Evolutionary conservation across 2,888 invertebrate species (phyloP).

Genomic region (Microdon myrmicae): DNA sequence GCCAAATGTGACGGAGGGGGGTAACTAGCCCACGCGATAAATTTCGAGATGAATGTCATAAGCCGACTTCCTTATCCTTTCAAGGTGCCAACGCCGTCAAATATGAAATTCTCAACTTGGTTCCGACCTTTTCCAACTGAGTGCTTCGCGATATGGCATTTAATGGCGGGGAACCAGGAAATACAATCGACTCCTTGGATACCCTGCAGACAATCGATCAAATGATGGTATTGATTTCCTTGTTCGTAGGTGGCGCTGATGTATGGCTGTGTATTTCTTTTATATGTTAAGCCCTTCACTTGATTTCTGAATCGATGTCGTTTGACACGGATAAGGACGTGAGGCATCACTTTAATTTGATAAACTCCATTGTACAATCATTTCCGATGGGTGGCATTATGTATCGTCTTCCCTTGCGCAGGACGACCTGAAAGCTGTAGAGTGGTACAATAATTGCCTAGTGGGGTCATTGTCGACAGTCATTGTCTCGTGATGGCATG

Average conservation of each 20-base stretch:
- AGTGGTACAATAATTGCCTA: too few relatives aligned
- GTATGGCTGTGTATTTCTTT: slow-evolving; percentile 31
- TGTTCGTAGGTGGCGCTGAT: slow-evolving; percentile 25
- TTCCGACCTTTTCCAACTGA: slow-evolving; percentile 20
- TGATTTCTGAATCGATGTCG: slow-evolving; percentile 47
- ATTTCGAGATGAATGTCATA: too few relatives aligned
- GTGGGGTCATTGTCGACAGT: too few relatives aligned
- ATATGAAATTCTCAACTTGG: slow-evolving; percentile 6
- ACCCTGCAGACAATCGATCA: slow-evolving; percentile 40
- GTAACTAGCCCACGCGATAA: too few relatives aligned
- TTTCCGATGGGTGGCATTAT: too few relatives aligned
- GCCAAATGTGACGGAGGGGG: too few relatives aligned
- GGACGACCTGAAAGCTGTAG: too few relatives aligned
- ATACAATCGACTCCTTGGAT: slow-evolving; percentile 32
- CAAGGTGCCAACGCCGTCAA: too few relatives aligned
- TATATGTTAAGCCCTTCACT: slow-evolving; percentile 47
- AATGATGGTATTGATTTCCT: slow-evolving; percentile 41
- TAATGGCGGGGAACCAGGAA: slow-evolving; percentile 28
- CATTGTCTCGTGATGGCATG: too few relatives aligned
- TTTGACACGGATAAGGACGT: slow-evolving; percentile 41
- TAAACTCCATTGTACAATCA: too few relatives aligned
- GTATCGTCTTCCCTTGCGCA: too few relatives aligned
- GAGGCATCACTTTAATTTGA: background rate
- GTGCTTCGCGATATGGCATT: background rate
- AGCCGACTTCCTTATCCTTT: too few relatives aligned